A percentile compares a stretch with the other conserved stretches of the same genome.
Evolutionary conservation across 1,140 invertebrate species (phyloP).

Genomic region (Bombus waltoni): DNA sequence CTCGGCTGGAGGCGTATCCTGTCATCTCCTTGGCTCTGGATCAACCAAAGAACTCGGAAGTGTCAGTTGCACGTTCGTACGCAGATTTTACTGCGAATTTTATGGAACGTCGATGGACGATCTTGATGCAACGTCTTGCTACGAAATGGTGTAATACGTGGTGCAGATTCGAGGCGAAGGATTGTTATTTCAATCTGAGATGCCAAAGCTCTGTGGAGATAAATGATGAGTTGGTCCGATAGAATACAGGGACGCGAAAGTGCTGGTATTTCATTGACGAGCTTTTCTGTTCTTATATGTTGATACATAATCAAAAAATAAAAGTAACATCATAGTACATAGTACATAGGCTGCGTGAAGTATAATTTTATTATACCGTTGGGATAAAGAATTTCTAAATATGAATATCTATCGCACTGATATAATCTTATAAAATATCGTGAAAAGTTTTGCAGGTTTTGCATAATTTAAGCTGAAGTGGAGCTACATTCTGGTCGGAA

Average conservation of each 20-base stretch:
- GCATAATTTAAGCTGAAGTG: too few relatives aligned
- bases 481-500: too few relatives aligned
- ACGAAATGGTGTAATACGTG: too few relatives aligned
- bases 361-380: too few relatives aligned
- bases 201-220: background rate
- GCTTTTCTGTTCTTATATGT: background rate
- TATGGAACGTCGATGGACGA: background rate
- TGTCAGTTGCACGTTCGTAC: slow-evolving; percentile 55
- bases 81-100: slow-evolving; percentile 49
- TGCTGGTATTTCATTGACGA: background rate
- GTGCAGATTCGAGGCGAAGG: background rate
- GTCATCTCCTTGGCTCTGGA: slow-evolving; percentile 64
- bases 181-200: background rate
- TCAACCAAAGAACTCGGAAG: slow-evolving; percentile 59
- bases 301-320: background rate
- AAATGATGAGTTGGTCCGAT: background rate
- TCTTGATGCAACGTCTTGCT: background rate
- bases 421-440: background rate
- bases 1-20: slow-evolving; percentile 69
- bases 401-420: background rate
- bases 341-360: too few relatives aligned
- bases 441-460: background rate
- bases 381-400: background rate
- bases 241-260: background rate
- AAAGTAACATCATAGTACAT: background rate